phyloP scores from a whole-genome alignment of 2,888 invertebrate genomes.

The Epinotia ramella region DNA sequence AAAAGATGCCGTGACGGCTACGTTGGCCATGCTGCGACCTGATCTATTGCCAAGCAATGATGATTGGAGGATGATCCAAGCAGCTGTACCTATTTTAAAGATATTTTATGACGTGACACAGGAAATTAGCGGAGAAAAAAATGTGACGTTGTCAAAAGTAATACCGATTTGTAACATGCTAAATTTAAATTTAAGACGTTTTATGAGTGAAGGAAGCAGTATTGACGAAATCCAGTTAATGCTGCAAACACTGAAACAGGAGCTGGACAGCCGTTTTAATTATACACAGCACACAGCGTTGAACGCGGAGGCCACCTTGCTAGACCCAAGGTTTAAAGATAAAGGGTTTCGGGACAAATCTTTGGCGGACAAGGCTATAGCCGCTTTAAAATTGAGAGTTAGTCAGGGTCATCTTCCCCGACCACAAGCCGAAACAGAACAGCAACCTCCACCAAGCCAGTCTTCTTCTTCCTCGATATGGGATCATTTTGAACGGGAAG shows the following conservation, averaged over 20 bases:
- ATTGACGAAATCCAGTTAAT: background rate
- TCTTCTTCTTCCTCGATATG: conserved; percentile 1
- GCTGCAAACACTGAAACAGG: background rate
- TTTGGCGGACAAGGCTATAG: background rate
- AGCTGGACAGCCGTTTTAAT: conserved; percentile 10
- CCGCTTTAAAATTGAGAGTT: background rate
- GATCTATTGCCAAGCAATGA: conserved; percentile 32
- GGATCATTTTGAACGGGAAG: conserved; percentile 2
- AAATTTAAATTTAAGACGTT: conserved; percentile 1
- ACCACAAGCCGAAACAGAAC: background rate
- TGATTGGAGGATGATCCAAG: conserved; percentile 40
- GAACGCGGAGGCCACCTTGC: conserved; percentile 4
- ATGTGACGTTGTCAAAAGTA: conserved; percentile 39
- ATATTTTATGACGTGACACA: conserved; percentile 34
- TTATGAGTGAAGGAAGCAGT: too few species aligned
- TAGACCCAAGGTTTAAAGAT: conserved; percentile 23
- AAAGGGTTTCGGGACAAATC: conserved; percentile 1
- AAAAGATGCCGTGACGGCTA: conserved; percentile 43
- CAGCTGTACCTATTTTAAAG: conserved; percentile 38
- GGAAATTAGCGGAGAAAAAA: conserved; percentile 39
- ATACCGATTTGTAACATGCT: conserved; percentile 29
- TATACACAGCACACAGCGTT: background rate
- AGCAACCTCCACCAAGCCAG: background rate
- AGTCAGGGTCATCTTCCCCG: background rate
- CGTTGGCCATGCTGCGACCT: conserved; percentile 33